These are phyloP conservation scores for Perognathus longimembris DNA, from an alignment of 2,113 vertebrate genomes.

Conservation along the genomic window DNA sequence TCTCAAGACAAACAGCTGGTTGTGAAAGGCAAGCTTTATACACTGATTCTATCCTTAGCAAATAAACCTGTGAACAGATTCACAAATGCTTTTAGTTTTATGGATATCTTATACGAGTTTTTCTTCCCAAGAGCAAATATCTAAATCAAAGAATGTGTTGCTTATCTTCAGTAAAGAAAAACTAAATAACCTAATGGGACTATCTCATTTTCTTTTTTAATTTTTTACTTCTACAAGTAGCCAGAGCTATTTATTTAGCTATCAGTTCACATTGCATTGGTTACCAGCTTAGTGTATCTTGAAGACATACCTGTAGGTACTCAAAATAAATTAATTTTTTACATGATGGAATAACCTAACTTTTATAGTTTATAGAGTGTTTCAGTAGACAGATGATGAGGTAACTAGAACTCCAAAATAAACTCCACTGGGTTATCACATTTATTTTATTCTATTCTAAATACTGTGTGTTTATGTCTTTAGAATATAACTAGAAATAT, in stretches of 20 bases:
- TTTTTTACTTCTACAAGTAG: neutral
- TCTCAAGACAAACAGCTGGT: conserved; percentile 34
- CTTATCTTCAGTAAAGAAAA: conserved; percentile 7
- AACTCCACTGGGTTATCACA: neutral
- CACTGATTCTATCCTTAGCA: conserved; percentile 9
- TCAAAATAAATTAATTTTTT: neutral
- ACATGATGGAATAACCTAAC: neutral
- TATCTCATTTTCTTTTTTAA: conserved; percentile 25
- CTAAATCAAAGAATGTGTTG: conserved; percentile 25
- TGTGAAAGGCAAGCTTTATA: conserved; percentile 22
- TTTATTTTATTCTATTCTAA: neutral
- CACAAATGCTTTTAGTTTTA: conserved; percentile 3
- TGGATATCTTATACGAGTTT: conserved; percentile 5
- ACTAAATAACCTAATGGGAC: conserved; percentile 26
- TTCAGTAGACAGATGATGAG: neutral
- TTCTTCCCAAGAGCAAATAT: neutral
- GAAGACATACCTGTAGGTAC: neutral
- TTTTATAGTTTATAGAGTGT: neutral
- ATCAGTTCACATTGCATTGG: neutral
- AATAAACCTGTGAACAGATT: neutral
- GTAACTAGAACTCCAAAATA: neutral
- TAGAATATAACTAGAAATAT: neutral
- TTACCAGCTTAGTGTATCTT: neutral
- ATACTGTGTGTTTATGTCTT: neutral
- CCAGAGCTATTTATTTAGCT: neutral